These are phyloP conservation scores for Vicugna pacos DNA, from an alignment of 2,113 vertebrate genomes.

Conservation along the genomic window DNA sequence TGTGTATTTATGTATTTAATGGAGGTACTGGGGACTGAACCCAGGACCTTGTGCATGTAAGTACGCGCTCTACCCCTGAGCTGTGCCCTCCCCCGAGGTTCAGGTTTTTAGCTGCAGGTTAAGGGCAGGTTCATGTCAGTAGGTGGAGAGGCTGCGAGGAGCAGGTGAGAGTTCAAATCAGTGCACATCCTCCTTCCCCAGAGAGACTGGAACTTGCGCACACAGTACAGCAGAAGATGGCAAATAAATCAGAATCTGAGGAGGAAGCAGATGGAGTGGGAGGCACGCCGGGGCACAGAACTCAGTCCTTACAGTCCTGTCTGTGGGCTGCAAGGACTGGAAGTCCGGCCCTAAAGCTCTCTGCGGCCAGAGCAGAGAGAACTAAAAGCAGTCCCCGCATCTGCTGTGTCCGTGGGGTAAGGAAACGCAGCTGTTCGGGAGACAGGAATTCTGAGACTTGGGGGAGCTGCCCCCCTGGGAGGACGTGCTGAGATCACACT, in stretches of 20 bases:
- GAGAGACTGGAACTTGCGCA: neutral
- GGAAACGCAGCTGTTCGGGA: neutral
- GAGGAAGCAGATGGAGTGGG: neutral
- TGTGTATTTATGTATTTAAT: too few relatives aligned
- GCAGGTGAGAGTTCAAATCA: neutral
- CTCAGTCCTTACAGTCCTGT: neutral
- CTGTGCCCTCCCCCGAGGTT: neutral
- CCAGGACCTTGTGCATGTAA: too few relatives aligned
- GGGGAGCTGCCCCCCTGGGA: neutral
- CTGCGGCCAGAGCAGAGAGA: neutral
- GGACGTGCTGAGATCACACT: accelerated
- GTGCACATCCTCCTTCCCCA: neutral
- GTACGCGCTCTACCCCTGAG: too few relatives aligned
- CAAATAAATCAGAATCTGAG: neutral
- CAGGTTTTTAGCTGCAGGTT: neutral
- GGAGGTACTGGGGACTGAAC: too few relatives aligned
- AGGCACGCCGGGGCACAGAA: neutral
- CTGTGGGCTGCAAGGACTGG: neutral
- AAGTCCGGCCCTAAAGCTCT: neutral
- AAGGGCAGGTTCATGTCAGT: neutral
- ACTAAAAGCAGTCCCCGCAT: neutral
- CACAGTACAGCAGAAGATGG: neutral
- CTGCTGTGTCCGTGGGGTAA: neutral
- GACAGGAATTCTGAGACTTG: neutral
- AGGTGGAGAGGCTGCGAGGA: neutral